Conservation (phyloP, 2,888 invertebrate genomes). For the Platypus cylindrus region DNA sequence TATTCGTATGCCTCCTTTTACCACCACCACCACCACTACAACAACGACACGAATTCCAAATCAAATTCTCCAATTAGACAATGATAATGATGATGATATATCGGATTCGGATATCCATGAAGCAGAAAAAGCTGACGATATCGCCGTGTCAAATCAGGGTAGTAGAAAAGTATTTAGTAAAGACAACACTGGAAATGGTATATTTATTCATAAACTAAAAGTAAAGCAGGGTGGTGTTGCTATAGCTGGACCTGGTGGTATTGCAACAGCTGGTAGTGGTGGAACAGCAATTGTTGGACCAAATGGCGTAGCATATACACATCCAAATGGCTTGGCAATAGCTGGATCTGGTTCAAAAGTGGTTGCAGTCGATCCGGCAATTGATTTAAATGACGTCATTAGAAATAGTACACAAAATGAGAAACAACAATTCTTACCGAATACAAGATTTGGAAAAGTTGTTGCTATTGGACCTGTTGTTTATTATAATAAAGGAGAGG, state of each 20-base stretch:
- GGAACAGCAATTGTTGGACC: slow-evolving; percentile 73
- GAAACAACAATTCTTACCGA: slow-evolving; percentile 29
- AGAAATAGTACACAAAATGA: slow-evolving; percentile 22
- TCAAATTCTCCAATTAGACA: slow-evolving; percentile 19
- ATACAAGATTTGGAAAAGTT: slow-evolving; percentile 49
- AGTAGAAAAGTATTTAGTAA: slow-evolving; percentile 28
- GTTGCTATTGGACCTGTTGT: slow-evolving; percentile 64
- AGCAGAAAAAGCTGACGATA: slow-evolving; percentile 23
- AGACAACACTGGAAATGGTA: slow-evolving; percentile 43
- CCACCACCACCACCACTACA: slow-evolving; percentile 1
- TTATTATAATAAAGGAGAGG: slow-evolving; percentile 46
- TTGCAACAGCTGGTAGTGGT: slow-evolving; percentile 66
- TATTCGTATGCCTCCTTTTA: background rate
- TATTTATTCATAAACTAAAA: slow-evolving; percentile 55
- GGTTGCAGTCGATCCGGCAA: slow-evolving; percentile 49
- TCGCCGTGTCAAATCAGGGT: slow-evolving; percentile 22
- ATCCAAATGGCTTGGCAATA: slow-evolving; percentile 61
- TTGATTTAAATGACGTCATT: slow-evolving; percentile 46
- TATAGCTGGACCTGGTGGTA: slow-evolving; percentile 70
- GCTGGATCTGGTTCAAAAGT: slow-evolving; percentile 63
- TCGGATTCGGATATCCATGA: slow-evolving; percentile 18
- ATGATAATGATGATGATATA: too few species aligned
- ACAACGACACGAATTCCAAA: slow-evolving; percentile 18
- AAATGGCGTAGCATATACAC: slow-evolving; percentile 62
- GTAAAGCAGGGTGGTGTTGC: slow-evolving; percentile 66